Percentiles rank a stretch among this genome's conserved stretches.
These are phyloP conservation scores for Myotis daubentonii DNA, from an alignment of 2,797 vertebrate genomes.

Conservation along the genomic window DNA sequence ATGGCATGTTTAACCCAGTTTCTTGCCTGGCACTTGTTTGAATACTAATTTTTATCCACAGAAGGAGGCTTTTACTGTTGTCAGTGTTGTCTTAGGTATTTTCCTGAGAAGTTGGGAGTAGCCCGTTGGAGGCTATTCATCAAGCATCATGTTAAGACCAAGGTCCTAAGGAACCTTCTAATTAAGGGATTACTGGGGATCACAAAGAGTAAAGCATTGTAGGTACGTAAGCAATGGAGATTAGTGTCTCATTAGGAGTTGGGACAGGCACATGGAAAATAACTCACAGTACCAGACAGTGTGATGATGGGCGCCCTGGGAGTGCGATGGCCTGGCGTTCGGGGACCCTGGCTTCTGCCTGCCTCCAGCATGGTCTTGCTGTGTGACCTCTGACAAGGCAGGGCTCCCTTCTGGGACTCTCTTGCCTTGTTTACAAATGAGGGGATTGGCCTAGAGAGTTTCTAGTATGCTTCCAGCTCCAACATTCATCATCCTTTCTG, in stretches of 20 bases:
- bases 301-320: rapidly evolving
- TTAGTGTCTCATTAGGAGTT: background rate
- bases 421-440: slow-evolving; percentile 68
- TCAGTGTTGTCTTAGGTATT: background rate
- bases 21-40: background rate
- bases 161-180: background rate
- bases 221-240: background rate
- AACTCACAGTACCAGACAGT: background rate
- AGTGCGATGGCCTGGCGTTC: background rate
- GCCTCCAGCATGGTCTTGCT: background rate
- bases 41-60: background rate
- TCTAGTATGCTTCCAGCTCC: background rate
- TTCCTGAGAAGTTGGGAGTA: background rate
- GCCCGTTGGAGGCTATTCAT: background rate
- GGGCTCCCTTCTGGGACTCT: slow-evolving; percentile 43
- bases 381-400: background rate
- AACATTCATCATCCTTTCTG: background rate
- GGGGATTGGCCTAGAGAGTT: slow-evolving; percentile 36
- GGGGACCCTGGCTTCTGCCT: background rate
- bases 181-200: background rate
- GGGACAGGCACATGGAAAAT: background rate
- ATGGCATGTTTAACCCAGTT: background rate
- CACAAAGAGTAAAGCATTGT: background rate
- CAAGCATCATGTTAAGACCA: background rate
- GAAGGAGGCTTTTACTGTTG: background rate